phyloP scores from a whole-genome alignment of 2,888 invertebrate genomes.

The Thereva unica region DNA sequence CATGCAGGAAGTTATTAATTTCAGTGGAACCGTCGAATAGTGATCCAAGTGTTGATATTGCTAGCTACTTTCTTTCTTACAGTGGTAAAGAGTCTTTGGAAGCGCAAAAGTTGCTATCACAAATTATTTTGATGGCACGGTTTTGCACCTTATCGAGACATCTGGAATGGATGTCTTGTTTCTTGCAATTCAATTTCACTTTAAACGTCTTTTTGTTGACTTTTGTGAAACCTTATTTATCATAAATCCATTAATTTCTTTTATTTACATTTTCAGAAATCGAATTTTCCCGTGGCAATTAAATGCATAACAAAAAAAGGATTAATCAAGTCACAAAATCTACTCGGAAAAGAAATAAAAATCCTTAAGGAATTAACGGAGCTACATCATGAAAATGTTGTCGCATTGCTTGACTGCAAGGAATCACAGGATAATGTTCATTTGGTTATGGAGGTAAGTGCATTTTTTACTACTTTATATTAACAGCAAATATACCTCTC shows the following conservation, averaged over 20 bases:
- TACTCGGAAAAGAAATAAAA: conserved; percentile 98
- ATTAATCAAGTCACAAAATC: conserved; percentile 93
- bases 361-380: conserved; percentile 97
- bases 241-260: not conserved
- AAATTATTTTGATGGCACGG: too few species aligned
- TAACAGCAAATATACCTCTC: not conserved
- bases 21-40: too few species aligned
- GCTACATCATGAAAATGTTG: conserved; percentile 97
- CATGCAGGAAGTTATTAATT: too few species aligned
- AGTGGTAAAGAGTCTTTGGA: too few species aligned
- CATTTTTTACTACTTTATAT: not conserved
- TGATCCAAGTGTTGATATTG: too few species aligned
- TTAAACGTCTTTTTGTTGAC: too few species aligned
- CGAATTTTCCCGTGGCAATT: conserved; percentile 88
- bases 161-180: too few species aligned
- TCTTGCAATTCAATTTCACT: too few species aligned
- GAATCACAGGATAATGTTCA: conserved; percentile 94
- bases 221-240: too few species aligned
- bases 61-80: too few species aligned
- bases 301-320: conserved; percentile 98
- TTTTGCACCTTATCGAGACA: too few species aligned
- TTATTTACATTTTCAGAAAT: conserved; percentile 68
- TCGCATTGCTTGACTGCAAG: conserved; percentile 95
- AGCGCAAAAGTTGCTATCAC: too few species aligned
- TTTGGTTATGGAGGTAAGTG: conserved; percentile 95